These are phyloP conservation scores for Acanthococcus lagerstroemiae DNA, from an alignment of 2,888 invertebrate genomes.

Conservation along the genomic window DNA sequence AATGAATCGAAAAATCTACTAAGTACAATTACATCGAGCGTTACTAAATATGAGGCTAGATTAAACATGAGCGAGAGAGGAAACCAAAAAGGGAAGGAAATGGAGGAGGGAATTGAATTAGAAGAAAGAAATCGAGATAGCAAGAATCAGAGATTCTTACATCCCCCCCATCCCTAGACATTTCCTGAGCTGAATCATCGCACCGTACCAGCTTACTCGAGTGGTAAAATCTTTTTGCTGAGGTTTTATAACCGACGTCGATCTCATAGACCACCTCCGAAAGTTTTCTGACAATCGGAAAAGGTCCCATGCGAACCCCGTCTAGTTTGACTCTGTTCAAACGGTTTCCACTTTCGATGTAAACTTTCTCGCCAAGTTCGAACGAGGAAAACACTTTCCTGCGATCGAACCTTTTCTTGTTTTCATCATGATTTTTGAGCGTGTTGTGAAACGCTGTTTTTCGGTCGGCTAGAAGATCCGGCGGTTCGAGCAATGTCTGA, in stretches of 20 bases:
- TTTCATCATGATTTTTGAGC: not conserved
- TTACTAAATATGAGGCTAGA: no score
- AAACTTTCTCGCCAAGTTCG: constrained; percentile 10
- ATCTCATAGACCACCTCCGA: not conserved
- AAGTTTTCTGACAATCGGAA: not conserved
- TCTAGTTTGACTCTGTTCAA: no score
- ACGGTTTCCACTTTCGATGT: constrained; percentile 14
- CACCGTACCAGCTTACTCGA: not conserved
- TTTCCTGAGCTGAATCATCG: no score
- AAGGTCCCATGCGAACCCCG: not conserved
- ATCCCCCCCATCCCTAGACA: not conserved
- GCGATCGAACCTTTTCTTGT: no score
- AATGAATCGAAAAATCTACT: no score
- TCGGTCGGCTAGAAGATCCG: not conserved
- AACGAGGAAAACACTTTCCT: no score
- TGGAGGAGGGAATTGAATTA: no score
- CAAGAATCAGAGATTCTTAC: no score
- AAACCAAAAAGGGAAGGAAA: no score
- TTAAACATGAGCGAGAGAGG: no score
- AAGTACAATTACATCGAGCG: no score
- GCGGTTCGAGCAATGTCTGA: not conserved
- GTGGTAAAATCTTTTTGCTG: not conserved
- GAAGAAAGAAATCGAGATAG: no score
- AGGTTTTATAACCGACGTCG: not conserved
- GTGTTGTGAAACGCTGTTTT: not conserved